Evolutionary conservation across 2,113 vertebrate species (phyloP).

Genomic region (Dasyornis broadbenti): DNA sequence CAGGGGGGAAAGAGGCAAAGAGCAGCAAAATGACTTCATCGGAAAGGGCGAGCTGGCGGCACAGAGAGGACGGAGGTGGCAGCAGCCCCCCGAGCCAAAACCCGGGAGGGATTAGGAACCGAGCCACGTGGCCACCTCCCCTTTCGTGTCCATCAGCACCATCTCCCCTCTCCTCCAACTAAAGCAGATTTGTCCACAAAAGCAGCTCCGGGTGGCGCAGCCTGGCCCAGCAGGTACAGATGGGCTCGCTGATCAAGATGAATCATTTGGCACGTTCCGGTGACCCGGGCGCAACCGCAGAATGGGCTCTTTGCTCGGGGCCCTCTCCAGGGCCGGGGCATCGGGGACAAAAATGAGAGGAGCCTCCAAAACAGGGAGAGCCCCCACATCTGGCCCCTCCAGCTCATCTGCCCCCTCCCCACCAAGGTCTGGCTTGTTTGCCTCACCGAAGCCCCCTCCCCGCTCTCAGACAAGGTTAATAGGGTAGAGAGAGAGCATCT

Average conservation of each 20-base stretch:
- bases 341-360: rapidly evolving
- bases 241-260: slow-evolving; percentile 44
- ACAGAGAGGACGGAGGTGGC: rapidly evolving
- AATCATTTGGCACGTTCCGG: slow-evolving; percentile 33
- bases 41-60: neutral
- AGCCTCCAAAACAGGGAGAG: neutral
- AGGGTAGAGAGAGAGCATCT: slow-evolving; percentile 71
- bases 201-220: neutral
- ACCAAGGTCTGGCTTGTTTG: neutral
- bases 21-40: neutral
- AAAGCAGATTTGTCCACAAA: slow-evolving; percentile 43
- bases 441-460: neutral
- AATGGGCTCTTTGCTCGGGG: neutral
- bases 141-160: neutral
- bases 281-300: neutral
- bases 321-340: neutral
- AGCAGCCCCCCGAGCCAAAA: neutral
- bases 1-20: neutral
- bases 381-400: neutral
- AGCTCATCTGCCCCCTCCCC: neutral
- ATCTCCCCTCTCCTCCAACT: slow-evolving; percentile 2
- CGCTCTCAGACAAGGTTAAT: slow-evolving; percentile 58
- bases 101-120: rapidly evolving
- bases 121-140: neutral
- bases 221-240: slow-evolving; percentile 61